These are phyloP conservation scores for Melanargia galathea DNA, from an alignment of 2,888 invertebrate genomes.

Conservation along the genomic window DNA sequence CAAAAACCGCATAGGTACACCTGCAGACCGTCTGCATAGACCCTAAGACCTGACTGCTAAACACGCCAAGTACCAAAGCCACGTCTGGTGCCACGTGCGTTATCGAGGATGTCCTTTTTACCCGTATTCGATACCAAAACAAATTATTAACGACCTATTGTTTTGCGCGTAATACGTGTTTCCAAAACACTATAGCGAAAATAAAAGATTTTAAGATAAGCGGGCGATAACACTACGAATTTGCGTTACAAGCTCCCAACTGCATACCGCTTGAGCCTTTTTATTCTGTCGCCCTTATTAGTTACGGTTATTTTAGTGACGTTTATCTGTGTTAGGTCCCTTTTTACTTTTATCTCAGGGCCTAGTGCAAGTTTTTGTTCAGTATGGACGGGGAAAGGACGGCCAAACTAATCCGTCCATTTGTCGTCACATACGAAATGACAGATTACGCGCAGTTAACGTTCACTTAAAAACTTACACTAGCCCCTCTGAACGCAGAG, in stretches of 20 bases:
- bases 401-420: no score
- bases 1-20: not conserved
- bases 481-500: no score
- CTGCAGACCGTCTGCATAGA: no score
- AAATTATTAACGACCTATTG: constrained; percentile 69
- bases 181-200: constrained; percentile 45
- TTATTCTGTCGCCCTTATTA: constrained; percentile 11
- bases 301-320: constrained; percentile 6
- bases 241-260: constrained; percentile 26
- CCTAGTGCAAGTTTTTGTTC: no score
- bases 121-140: constrained; percentile 69
- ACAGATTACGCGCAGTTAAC: no score
- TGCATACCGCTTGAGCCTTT: constrained; percentile 17
- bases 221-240: constrained; percentile 46
- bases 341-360: no score
- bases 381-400: no score
- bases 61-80: constrained; percentile 22
- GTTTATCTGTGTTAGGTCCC: not conserved
- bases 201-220: constrained; percentile 50
- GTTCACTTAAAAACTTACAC: no score
- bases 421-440: no score
- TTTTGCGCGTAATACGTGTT: constrained; percentile 53
- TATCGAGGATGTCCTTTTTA: constrained; percentile 68
- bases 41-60: not conserved
- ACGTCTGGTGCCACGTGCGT: constrained; percentile 57